Percentiles rank a stretch among this genome's conserved stretches.
Conservation (phyloP, 2,797 vertebrate genomes). For the Adrianichthys oophorus region DNA sequence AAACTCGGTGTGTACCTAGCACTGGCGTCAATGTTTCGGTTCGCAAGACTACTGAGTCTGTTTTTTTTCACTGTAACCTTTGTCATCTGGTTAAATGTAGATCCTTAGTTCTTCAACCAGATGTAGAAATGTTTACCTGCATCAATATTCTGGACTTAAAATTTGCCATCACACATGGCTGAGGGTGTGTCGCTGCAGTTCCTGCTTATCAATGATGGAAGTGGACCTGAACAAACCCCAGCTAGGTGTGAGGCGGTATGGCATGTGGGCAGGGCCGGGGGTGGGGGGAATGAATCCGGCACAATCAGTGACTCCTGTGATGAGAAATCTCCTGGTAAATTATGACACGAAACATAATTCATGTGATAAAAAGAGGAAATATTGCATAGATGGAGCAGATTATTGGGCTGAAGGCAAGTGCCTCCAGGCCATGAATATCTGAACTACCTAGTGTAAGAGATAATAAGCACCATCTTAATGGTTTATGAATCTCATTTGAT, state of each 20-base stretch:
- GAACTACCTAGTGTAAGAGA: slow-evolving; percentile 69
- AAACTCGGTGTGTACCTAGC: too few species aligned
- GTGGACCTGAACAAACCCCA: slow-evolving; percentile 7
- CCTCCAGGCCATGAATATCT: slow-evolving; percentile 73
- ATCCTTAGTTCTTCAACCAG: too few species aligned
- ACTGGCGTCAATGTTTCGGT: too few species aligned
- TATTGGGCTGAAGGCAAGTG: slow-evolving; percentile 65
- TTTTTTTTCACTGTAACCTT: too few species aligned
- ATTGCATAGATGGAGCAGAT: slow-evolving; percentile 68
- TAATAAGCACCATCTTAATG: slow-evolving; percentile 78
- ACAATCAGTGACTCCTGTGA: slow-evolving; percentile 51
- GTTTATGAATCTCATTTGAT: slow-evolving; percentile 78
- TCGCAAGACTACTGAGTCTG: too few species aligned
- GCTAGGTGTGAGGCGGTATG: slow-evolving; percentile 11
- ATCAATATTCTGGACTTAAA: not conserved
- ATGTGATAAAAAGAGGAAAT: slow-evolving; percentile 69
- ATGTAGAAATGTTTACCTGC: too few species aligned
- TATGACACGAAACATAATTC: slow-evolving; percentile 73
- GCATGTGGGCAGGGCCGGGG: slow-evolving; percentile 30
- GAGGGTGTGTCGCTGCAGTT: slow-evolving; percentile 51
- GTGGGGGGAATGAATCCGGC: slow-evolving; percentile 39
- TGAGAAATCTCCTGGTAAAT: slow-evolving; percentile 68
- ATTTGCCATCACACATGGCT: not conserved
- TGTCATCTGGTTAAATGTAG: too few species aligned
- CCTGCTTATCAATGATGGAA: slow-evolving; percentile 29